Evolutionary conservation across 2,888 invertebrate genomes (phyloP).

Genomic region (Lasioglossum leucozonium): DNA sequence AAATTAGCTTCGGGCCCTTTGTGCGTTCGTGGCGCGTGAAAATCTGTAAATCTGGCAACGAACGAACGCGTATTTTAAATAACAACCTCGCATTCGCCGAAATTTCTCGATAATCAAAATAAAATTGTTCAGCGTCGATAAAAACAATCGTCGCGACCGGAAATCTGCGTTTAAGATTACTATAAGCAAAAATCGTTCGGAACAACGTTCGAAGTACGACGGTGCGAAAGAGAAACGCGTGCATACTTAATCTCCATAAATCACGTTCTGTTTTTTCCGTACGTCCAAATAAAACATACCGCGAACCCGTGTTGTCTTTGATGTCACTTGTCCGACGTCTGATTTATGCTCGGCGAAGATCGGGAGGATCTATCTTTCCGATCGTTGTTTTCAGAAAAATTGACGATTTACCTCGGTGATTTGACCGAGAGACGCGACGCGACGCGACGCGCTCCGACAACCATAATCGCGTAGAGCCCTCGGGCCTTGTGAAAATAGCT

Average conservation of each 20-base stretch:
- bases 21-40: too few species aligned
- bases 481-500: constrained; percentile 28
- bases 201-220: background rate
- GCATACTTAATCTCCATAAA: constrained; percentile 9
- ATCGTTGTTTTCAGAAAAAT: background rate
- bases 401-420: background rate
- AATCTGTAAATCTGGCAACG: too few species aligned
- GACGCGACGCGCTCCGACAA: background rate
- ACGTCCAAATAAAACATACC: constrained; percentile 10
- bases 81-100: too few species aligned
- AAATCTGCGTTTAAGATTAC: too few species aligned
- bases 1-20: too few species aligned
- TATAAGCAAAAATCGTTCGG: too few species aligned
- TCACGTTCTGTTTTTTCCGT: constrained; percentile 21
- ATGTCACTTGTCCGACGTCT: constrained; percentile 16
- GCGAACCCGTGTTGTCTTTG: constrained; percentile 16
- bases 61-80: too few species aligned
- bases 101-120: too few species aligned
- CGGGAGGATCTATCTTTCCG: background rate
- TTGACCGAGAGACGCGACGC: background rate
- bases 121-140: too few species aligned
- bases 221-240: background rate
- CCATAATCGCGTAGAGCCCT: constrained; percentile 5
- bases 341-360: constrained; percentile 26
- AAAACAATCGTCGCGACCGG: too few species aligned